Evolutionary conservation across 23 tunicate species (phyloP).

Genomic region (Diplosoma virens): DNA sequence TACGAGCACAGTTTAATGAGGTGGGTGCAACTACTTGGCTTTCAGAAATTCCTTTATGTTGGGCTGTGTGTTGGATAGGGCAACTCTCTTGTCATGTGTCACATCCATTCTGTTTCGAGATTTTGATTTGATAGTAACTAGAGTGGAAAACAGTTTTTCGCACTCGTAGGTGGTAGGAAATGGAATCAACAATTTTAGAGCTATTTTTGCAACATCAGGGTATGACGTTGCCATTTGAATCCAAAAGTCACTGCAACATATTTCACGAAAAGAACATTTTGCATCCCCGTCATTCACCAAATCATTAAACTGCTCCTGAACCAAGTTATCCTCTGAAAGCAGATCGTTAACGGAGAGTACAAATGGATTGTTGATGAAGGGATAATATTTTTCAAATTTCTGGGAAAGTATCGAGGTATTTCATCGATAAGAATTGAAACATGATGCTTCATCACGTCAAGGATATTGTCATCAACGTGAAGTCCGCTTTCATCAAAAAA

Average conservation of each 20-base stretch:
- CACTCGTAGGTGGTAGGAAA: slow-evolving; percentile 38
- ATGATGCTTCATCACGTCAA: slow-evolving; percentile 33
- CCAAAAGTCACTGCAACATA: slow-evolving; percentile 35
- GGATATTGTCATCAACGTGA: too few relatives aligned
- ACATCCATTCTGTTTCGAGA: background rate
- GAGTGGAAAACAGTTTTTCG: slow-evolving; percentile 34
- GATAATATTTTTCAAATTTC: slow-evolving; percentile 10
- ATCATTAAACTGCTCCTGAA: slow-evolving; percentile 53
- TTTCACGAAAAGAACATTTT: slow-evolving; percentile 16
- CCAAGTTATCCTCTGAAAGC: slow-evolving; percentile 22
- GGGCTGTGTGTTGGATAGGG: background rate
- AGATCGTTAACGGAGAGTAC: slow-evolving; percentile 17
- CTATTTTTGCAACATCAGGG: slow-evolving; percentile 30
- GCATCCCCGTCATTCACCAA: slow-evolving; percentile 42
- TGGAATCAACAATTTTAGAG: slow-evolving; percentile 29
- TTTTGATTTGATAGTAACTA: slow-evolving; percentile 3
- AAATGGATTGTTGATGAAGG: slow-evolving; percentile 29
- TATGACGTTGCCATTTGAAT: slow-evolving; percentile 18
- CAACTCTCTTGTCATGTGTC: too few relatives aligned
- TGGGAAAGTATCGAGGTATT: background rate
- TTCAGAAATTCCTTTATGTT: background rate
- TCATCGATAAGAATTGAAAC: slow-evolving; percentile 32
- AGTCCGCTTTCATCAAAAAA: too few relatives aligned
- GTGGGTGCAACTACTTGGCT: background rate
- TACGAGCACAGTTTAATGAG: background rate